phyloP scores from a whole-genome alignment of 2,888 invertebrate species.

The Spisula solida region DNA sequence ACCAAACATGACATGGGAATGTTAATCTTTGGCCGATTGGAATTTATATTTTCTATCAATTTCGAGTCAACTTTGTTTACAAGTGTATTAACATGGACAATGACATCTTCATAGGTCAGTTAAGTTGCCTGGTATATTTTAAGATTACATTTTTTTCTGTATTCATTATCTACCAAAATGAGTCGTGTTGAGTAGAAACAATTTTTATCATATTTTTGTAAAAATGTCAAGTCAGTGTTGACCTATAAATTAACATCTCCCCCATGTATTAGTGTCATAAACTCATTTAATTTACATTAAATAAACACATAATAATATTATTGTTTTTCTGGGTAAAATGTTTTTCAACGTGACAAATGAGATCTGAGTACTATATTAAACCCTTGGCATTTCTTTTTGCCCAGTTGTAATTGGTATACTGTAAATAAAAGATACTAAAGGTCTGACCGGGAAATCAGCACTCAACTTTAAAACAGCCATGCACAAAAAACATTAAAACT shows the following conservation, averaged over 20 bases:
- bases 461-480: too few species aligned
- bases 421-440: too few species aligned
- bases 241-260: neutral
- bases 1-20: neutral
- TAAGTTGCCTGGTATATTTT: neutral
- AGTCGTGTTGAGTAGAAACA: neutral
- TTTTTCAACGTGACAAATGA: too few species aligned
- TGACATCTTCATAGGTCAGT: neutral
- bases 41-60: slow-evolving; percentile 16
- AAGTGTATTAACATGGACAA: neutral
- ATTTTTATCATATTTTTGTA: neutral
- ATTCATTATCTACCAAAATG: neutral
- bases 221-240: slow-evolving; percentile 1
- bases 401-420: too few species aligned
- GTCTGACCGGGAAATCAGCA: too few species aligned
- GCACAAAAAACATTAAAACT: too few species aligned
- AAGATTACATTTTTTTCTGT: neutral
- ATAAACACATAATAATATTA: neutral
- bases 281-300: neutral
- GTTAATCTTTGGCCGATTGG: neutral
- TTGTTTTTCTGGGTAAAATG: neutral
- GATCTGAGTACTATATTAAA: too few species aligned
- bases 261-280: neutral
- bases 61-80: neutral
- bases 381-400: too few species aligned